Evolutionary conservation across 2,113 vertebrate species (phyloP), one percentile per base, ranked within the genome.

Genomic region (Orthochromis indermauri): DNA sequence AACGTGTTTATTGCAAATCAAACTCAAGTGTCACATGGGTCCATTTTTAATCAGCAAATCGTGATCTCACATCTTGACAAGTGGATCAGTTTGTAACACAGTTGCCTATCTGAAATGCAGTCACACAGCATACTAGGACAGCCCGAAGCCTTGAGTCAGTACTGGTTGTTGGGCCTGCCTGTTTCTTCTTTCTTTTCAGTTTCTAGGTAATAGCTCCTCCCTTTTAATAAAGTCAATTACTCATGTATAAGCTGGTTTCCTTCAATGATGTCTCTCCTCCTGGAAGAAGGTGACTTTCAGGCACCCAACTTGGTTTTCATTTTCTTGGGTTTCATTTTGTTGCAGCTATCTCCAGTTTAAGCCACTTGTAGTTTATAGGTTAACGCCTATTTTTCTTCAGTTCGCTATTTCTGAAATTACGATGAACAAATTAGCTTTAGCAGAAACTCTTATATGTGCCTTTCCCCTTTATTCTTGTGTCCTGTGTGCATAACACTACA

Each of bases 1-100:
- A 88, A 91, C 45, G 88, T 90, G 81, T 93, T 95, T 94, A 86
- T 90, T 93, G 85, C 55, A 28, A 59, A 59, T 59, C 66, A 86
- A 47, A 37, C 59, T 89, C 53, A 54, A 55, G 73, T 83, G 88
- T 87, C 89, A 83, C 51, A 42, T 55, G 40, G 71, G 80, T 86
- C 71, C 45, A 71, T 87, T 82, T 93, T 89, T 91, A 92, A 90
- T 91, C 91, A 92, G 82, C 40, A 8, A 88, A 84, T 71, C 53
- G 71, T 84, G 82, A 53, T 87, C 59, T 90, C 26, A 26, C 17
- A 57, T 86, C n/a, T 49, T 92, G 87, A 93, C 79, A 89, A 85
- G 88, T 80, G 80, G 83, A 88, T 91, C 55, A 42, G 83, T 82
- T 90, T 91, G 61, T 5, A 37, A 66, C 14, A 33, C 12, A 3